phyloP scores from a whole-genome alignment of 1,140 invertebrate genomes.

The Eulimnadia texana region DNA sequence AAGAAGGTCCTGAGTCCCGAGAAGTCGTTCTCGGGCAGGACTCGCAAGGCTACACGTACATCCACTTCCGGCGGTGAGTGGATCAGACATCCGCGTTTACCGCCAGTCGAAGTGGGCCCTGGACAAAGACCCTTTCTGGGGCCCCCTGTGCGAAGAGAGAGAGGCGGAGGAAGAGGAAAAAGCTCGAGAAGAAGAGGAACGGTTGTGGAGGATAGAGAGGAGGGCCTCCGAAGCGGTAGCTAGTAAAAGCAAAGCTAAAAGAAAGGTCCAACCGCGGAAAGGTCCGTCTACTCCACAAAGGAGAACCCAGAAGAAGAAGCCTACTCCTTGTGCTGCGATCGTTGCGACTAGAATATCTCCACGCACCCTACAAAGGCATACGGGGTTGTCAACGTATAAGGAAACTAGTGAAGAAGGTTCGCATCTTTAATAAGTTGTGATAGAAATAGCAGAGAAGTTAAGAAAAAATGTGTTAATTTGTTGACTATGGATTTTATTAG shows the following conservation, averaged over 20 bases:
- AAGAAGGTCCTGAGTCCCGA: slow-evolving; percentile 27
- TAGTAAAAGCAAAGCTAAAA: slow-evolving; percentile 6
- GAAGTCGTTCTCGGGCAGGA: slow-evolving; percentile 36
- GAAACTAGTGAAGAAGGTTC: background rate
- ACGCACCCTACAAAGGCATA: slow-evolving; percentile 4
- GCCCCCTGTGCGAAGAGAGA: slow-evolving; percentile 1
- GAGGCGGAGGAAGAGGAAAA: slow-evolving; percentile 5
- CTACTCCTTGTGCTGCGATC: background rate
- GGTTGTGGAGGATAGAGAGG: background rate
- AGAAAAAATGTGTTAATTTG: background rate
- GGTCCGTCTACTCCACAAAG: background rate
- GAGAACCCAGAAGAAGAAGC: background rate
- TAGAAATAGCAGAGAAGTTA: background rate
- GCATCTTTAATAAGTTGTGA: background rate
- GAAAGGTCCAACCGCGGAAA: background rate
- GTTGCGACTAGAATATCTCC: background rate
- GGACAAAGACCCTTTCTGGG: slow-evolving; percentile 12
- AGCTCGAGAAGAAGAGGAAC: slow-evolving; percentile 5
- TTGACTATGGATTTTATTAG: too few relatives aligned
- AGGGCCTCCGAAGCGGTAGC: background rate
- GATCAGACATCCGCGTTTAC: slow-evolving; percentile 40
- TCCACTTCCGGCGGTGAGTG: slow-evolving; percentile 43
- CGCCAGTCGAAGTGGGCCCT: slow-evolving; percentile 26
- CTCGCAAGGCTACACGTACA: slow-evolving; percentile 37
- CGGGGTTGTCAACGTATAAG: background rate